Conservation (phyloP, 1,140 invertebrate genomes). For the Micrasema minimum region DNA sequence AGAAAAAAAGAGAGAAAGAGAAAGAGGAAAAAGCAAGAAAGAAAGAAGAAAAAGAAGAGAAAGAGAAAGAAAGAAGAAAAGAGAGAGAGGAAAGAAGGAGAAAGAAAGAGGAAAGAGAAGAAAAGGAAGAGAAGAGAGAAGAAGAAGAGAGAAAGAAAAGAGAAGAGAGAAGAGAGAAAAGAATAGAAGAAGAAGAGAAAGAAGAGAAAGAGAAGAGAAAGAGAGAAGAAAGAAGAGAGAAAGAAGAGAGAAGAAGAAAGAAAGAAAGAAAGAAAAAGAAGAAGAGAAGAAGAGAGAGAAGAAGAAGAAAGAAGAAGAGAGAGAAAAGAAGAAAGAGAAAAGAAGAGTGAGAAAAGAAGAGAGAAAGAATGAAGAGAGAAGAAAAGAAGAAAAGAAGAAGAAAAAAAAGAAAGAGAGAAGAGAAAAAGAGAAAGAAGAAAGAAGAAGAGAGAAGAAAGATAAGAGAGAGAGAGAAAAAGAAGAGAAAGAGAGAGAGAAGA, state of each 20-base stretch:
- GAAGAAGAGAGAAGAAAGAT: background rate
- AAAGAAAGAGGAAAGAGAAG: background rate
- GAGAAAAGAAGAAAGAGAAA: background rate
- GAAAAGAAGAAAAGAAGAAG: background rate
- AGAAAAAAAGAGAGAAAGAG: background rate
- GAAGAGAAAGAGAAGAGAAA: no score
- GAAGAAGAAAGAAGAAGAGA: background rate
- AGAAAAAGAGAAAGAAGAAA: background rate
- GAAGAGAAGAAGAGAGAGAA: background rate
- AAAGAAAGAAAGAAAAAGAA: background rate
- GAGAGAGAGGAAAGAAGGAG: background rate
- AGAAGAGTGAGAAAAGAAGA: no score
- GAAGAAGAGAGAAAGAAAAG: no score
- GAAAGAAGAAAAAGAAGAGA: background rate
- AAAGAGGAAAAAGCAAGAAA: conserved; percentile 5
- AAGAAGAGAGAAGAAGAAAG: no score
- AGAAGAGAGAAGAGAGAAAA: no score
- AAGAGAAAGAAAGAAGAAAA: background rate
- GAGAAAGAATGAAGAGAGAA: no score
- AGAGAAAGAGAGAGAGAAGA: no score
- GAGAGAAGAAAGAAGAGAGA: no score
- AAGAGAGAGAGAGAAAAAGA: no score
- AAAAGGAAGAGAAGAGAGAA: background rate
- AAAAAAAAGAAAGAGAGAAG: background rate
- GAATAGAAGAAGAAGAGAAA: no score